phyloP scores from a whole-genome alignment of 2,888 invertebrate species.

The Masnerella sp. region DNA sequence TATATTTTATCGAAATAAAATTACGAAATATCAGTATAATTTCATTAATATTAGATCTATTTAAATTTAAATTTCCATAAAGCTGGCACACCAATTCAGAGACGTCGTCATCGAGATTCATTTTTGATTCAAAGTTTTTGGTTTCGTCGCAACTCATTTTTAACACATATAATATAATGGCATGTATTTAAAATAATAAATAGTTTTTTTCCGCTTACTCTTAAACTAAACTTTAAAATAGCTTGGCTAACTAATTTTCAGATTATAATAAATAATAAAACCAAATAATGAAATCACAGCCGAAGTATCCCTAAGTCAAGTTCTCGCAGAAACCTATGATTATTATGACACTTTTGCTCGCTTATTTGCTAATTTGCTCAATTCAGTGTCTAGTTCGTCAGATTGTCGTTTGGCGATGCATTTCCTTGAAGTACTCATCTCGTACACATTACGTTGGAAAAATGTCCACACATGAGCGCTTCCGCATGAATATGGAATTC shows the following conservation, averaged over 20 bases:
- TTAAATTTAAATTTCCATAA: constrained; percentile 17
- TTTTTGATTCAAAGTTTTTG: no score
- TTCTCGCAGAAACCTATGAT: no score
- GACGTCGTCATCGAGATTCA: no score
- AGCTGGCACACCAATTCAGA: constrained; percentile 1
- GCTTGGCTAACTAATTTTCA: no score
- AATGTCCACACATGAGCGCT: constrained; percentile 14
- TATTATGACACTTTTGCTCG: not conserved
- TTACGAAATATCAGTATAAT: constrained; percentile 15
- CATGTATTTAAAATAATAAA: no score
- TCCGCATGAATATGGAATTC: constrained; percentile 4
- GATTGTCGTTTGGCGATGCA: constrained; percentile 2
- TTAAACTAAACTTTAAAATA: no score
- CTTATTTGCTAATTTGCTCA: not conserved
- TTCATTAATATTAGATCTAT: constrained; percentile 1
- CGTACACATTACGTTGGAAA: not conserved
- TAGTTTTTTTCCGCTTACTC: no score
- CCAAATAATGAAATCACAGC: no score
- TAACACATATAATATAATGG: no score
- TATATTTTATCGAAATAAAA: constrained; percentile 17
- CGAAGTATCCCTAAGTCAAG: no score
- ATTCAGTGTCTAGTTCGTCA: constrained; percentile 4
- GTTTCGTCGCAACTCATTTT: no score
- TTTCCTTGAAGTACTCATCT: not conserved
- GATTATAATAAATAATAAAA: no score